Base-by-base conservation (phyloP, 2,113 vertebrate genomes). In the Aphyosemion australe region DNA sequence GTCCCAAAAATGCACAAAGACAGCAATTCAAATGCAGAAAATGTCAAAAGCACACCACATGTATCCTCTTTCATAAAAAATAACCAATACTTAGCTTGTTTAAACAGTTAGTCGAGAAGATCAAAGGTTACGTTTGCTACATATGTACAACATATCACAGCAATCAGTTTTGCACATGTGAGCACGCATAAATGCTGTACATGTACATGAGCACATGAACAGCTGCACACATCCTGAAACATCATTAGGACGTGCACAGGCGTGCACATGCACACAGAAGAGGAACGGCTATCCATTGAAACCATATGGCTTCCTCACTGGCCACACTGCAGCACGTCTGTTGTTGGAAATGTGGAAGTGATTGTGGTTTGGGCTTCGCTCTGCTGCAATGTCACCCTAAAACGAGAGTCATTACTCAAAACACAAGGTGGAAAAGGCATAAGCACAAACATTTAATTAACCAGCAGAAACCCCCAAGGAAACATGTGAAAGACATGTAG, bases 261-360 rank as follows among this genome's bases (percentile, higher is more conserved):
- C 51, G 56, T 37, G 62, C 42, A 65, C 55, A 62, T 8, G n/a
- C 26, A 26, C 26, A 26, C 15, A 2, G 19, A 32, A 52, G 50
- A 18, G 20, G 50, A 55, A 59, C 19, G 42, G 16, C 12, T 39
- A 12, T 41, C 42, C 32, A 0, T 46, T 31, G 63, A 61, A 69
- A 71, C 9, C 55, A 72, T n/a, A 49, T 65, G 58, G 43, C 43
- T 20, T 15, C 52, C 32, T 15, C 41, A n/a, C 13, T 12, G 58
- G 48, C 54, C 20, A 18, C 51, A 53, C 39, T 50, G 32, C 26
- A 41, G 60, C 32, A 34, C 0, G 37, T 14, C 50, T 26, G 26
- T 20, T 60, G 52, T 20, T 60, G 52, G 41, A 77, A 85, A 84
- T 74, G 75, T 85, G 85, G 78, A 81, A 82, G 74, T 39, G 32